Evolutionary conservation across 1,140 invertebrate genomes (phyloP).

Genomic region (Diuraphis noxia): DNA sequence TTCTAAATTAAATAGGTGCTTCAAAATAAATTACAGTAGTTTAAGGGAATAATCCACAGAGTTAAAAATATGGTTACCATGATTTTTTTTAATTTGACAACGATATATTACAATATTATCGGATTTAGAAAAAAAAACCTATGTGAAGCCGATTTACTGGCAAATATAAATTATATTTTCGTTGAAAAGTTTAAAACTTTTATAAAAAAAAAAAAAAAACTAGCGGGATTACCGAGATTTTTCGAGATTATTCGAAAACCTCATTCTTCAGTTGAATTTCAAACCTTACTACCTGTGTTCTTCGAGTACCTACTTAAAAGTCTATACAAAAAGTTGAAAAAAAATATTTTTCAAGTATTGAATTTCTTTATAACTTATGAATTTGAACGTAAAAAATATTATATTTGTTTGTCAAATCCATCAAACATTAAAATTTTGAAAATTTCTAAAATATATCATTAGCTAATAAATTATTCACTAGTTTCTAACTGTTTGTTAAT

Average conservation of each 20-base stretch:
- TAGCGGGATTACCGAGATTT: background rate
- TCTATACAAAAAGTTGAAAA: background rate
- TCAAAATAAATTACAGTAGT: background rate
- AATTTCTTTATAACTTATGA: background rate
- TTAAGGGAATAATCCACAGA: background rate
- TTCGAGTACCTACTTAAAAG: background rate
- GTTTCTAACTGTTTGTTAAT: background rate
- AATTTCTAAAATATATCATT: background rate
- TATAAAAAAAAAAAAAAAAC: background rate
- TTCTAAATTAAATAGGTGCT: background rate
- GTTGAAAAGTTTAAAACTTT: slow-evolving; percentile 5
- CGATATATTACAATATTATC: background rate
- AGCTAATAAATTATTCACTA: too few species aligned
- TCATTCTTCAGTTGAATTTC: background rate
- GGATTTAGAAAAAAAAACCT: background rate
- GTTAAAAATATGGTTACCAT: background rate
- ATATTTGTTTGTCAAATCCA: background rate
- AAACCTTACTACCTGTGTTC: background rate
- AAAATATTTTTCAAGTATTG: slow-evolving; percentile 1
- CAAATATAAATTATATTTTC: background rate
- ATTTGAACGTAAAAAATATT: background rate
- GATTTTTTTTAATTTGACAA: slow-evolving; percentile 1
- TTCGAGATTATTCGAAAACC: background rate
- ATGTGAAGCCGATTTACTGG: background rate
- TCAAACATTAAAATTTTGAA: background rate